A percentile compares a stretch with the other conserved stretches of the same genome.
These are phyloP conservation scores for Delichon dasypus DNA, from an alignment of 2,797 vertebrate genomes.

Conservation along the genomic window DNA sequence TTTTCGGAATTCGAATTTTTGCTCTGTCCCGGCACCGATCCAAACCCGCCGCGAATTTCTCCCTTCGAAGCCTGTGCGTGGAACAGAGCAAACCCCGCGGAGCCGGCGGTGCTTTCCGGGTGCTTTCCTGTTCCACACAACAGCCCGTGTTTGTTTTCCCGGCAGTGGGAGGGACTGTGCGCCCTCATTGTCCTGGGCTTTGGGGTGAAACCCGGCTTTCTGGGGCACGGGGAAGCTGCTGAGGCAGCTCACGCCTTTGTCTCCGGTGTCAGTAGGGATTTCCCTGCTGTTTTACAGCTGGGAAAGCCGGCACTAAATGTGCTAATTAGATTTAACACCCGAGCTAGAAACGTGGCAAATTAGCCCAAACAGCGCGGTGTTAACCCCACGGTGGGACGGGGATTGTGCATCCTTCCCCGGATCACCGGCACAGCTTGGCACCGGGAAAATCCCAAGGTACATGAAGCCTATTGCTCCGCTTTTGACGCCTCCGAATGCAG, in stretches of 20 bases:
- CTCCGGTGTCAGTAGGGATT: neutral
- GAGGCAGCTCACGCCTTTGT: fast-evolving
- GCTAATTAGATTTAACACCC: slow-evolving; percentile 51
- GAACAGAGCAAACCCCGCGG: neutral
- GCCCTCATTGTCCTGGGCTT: fast-evolving
- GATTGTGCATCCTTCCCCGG: neutral
- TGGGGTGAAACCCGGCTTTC: neutral
- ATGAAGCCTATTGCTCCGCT: neutral
- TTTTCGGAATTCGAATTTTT: neutral
- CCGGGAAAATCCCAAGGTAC: fast-evolving
- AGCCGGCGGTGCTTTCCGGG: neutral
- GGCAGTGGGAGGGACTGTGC: neutral
- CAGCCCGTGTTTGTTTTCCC: neutral
- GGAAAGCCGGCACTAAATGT: slow-evolving; percentile 17
- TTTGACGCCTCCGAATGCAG: neutral
- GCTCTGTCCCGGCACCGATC: neutral
- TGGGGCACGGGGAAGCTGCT: neutral
- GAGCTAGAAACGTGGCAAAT: neutral
- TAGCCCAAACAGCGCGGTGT: neutral
- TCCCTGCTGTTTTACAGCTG: slow-evolving; percentile 1
- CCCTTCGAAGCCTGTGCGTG: neutral
- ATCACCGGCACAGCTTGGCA: neutral
- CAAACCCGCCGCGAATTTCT: fast-evolving
- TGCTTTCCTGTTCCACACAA: neutral
- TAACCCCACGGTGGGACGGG: neutral